Evolutionary conservation across 2,797 vertebrate species (phyloP).

Genomic region (Pampus argenteus): DNA sequence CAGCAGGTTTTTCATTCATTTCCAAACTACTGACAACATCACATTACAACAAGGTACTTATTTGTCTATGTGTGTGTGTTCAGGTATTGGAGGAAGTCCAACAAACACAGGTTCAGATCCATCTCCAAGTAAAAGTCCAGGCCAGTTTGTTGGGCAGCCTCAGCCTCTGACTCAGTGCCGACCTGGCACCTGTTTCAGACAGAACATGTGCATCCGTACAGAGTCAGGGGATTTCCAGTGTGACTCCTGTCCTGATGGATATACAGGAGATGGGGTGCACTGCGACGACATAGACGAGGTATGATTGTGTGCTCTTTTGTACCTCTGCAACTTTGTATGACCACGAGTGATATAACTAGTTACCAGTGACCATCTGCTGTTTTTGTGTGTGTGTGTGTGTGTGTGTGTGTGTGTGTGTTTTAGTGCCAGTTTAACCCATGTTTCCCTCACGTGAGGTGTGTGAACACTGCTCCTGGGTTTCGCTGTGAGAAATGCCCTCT

Average conservation of each 20-base stretch:
- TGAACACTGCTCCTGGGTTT: conserved; percentile 94
- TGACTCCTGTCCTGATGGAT: conserved; percentile 93
- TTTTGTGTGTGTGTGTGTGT: conserved; percentile 25
- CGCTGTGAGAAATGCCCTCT: conserved; percentile 91
- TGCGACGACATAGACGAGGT: conserved; percentile 97
- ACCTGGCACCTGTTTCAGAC: conserved; percentile 90
- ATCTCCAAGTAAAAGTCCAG: conserved; percentile 17
- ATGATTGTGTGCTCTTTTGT: conserved; percentile 13
- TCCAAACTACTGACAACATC: background rate
- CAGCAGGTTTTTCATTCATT: conserved; percentile 1
- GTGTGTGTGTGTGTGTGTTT: conserved; percentile 27
- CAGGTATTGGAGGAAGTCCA: conserved; percentile 63
- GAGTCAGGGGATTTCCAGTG: conserved; percentile 87
- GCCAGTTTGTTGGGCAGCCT: conserved; percentile 17
- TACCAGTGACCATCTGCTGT: background rate
- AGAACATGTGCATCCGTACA: conserved; percentile 87
- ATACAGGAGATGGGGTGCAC: conserved; percentile 90
- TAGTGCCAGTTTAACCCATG: conserved; percentile 94
- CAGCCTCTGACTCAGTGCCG: conserved; percentile 75
- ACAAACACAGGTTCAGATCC: conserved; percentile 46
- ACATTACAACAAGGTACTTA: conserved; percentile 11
- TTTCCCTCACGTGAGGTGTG: conserved; percentile 90
- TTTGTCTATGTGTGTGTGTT: conserved; percentile 8
- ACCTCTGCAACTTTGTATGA: conserved; percentile 1
- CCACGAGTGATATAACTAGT: background rate